Evolutionary conservation across 2,888 invertebrate genomes (phyloP).

Genomic region (Dilophus febrilis): DNA sequence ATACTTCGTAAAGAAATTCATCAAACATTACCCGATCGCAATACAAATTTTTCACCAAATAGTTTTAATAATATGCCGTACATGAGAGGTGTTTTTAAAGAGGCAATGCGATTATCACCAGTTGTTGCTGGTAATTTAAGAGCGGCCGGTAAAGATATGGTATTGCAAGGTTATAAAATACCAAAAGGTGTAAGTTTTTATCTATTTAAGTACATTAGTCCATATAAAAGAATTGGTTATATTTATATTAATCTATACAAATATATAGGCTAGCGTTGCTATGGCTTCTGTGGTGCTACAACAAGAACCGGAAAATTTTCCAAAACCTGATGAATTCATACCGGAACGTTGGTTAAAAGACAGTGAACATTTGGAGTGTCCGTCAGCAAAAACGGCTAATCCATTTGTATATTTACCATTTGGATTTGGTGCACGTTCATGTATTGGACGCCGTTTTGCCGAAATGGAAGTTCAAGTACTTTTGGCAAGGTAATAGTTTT

Average conservation of each 20-base stretch:
- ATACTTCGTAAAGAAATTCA: constrained; percentile 40
- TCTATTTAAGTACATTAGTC: too few species aligned
- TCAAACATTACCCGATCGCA: constrained; percentile 26
- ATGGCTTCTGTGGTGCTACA: constrained; percentile 54
- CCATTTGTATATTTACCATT: constrained; percentile 47
- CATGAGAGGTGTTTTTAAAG: constrained; percentile 54
- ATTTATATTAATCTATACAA: background rate
- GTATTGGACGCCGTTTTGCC: constrained; percentile 53
- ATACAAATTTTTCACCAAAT: constrained; percentile 26
- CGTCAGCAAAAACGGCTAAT: constrained; percentile 14
- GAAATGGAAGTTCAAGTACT: constrained; percentile 48
- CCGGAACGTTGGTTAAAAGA: constrained; percentile 58
- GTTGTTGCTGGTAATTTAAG: constrained; percentile 41
- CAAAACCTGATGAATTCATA: constrained; percentile 39
- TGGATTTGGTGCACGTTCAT: constrained; percentile 48
- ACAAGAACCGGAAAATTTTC: constrained; percentile 43
- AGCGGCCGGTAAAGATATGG: constrained; percentile 34
- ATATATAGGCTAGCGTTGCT: constrained; percentile 49
- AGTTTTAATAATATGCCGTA: constrained; percentile 36
- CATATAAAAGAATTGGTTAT: too few species aligned
- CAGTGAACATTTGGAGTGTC: background rate
- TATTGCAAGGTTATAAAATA: constrained; percentile 43
- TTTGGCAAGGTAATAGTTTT: constrained; percentile 28
- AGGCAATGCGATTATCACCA: constrained; percentile 44
- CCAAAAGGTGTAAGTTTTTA: constrained; percentile 37